Percentiles rank a stretch among this genome's conserved stretches.
These are phyloP conservation scores for Trichopria drosophilae DNA, from an alignment of 2,888 invertebrate genomes.

Conservation along the genomic window DNA sequence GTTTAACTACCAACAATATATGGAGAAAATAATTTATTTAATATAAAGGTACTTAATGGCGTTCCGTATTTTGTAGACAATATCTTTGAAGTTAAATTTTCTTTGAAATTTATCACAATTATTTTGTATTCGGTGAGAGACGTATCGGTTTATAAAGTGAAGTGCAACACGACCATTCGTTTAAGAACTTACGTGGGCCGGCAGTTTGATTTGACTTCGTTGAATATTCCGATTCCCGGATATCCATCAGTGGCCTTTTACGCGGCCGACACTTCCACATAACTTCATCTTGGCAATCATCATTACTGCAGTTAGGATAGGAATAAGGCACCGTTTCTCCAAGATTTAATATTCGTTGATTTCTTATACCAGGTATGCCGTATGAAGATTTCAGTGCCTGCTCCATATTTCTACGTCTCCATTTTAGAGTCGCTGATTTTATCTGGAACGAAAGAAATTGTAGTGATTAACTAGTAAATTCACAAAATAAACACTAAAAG, in stretches of 20 bases:
- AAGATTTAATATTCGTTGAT: constrained; percentile 35
- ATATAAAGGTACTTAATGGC: too few relatives aligned
- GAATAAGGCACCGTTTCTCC: constrained; percentile 12
- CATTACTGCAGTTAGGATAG: too few relatives aligned
- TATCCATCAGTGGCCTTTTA: constrained; percentile 25
- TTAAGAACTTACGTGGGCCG: too few relatives aligned
- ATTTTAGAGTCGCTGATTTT: constrained; percentile 18
- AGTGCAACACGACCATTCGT: neutral
- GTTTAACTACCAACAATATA: too few relatives aligned
- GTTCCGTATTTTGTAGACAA: too few relatives aligned
- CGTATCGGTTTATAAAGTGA: neutral
- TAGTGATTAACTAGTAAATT: neutral
- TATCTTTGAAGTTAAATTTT: too few relatives aligned
- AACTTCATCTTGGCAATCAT: constrained; percentile 20
- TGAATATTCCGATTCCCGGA: too few relatives aligned
- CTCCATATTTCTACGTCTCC: constrained; percentile 37
- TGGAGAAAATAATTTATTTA: too few relatives aligned
- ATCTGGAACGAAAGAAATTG: constrained; percentile 23
- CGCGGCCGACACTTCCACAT: constrained; percentile 31
- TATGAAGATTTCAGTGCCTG: constrained; percentile 29
- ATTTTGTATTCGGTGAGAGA: too few relatives aligned
- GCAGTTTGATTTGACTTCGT: too few relatives aligned
- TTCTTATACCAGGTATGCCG: constrained; percentile 28
- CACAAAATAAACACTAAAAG: too few relatives aligned
- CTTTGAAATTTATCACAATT: too few relatives aligned